Percentiles rank a stretch among this genome's conserved stretches.
Conservation (phyloP, 2,113 vertebrate species). For the Neofelis nebulosa region DNA sequence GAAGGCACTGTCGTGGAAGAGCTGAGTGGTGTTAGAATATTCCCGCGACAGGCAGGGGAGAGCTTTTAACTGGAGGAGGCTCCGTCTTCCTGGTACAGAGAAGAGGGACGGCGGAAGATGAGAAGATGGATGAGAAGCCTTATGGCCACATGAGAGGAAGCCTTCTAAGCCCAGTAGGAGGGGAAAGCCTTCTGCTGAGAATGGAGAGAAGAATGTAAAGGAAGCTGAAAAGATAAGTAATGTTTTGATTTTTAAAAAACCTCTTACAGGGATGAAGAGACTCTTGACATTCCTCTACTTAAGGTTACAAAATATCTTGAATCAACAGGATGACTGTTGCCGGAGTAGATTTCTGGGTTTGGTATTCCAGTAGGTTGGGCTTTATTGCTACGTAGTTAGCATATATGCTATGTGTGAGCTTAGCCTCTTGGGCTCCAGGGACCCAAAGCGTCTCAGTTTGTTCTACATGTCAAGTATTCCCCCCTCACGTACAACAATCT, state of each 20-base stretch:
- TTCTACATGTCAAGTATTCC: background rate
- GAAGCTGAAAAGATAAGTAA: background rate
- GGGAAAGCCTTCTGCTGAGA: background rate
- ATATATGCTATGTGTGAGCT: background rate
- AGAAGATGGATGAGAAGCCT: background rate
- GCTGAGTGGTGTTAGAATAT: background rate
- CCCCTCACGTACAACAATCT: background rate
- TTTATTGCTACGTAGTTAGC: background rate
- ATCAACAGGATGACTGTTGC: too few relatives aligned
- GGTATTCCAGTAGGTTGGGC: background rate
- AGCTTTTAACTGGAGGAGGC: background rate
- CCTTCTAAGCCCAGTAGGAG: background rate
- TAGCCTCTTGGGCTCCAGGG: background rate
- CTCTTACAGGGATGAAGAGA: background rate
- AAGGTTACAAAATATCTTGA: background rate
- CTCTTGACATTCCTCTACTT: conserved; percentile 4
- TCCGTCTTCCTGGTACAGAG: background rate
- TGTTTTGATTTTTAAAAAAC: background rate
- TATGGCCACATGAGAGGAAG: background rate
- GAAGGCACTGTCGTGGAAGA: background rate
- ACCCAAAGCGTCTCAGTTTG: background rate
- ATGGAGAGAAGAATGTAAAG: background rate
- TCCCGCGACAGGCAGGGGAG: background rate
- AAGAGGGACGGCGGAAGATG: background rate
- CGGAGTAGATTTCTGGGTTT: background rate